These are phyloP conservation scores for Drymodes brunneopygia DNA, from an alignment of 2,113 vertebrate species.

Conservation along the genomic window DNA sequence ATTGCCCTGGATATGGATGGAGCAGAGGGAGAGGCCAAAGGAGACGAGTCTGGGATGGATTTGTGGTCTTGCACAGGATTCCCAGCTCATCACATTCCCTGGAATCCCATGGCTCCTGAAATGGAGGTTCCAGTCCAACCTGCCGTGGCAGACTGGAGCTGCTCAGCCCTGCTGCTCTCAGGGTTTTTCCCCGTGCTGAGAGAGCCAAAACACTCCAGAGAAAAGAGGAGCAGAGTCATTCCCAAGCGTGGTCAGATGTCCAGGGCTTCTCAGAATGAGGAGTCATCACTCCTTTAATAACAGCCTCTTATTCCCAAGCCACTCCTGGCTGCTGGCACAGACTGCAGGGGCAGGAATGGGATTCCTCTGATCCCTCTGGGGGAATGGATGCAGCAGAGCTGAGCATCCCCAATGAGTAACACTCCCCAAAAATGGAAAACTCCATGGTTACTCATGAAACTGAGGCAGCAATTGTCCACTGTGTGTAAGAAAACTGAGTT, in stretches of 20 bases:
- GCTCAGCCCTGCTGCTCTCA: neutral
- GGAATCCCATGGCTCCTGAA: neutral
- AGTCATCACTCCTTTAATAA: constrained; percentile 38
- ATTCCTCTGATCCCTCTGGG: neutral
- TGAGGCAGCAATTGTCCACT: neutral
- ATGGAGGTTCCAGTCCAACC: neutral
- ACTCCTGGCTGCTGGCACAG: constrained; percentile 31
- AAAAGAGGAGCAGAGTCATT: neutral
- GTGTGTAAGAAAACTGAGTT: neutral
- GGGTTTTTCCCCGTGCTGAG: neutral
- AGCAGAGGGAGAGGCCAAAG: neutral
- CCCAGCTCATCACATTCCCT: neutral
- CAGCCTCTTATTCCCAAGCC: constrained; percentile 1
- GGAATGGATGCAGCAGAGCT: neutral
- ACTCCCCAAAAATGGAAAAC: neutral
- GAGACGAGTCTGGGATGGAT: neutral
- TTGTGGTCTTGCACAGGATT: neutral
- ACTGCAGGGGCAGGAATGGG: neutral
- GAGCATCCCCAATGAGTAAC: neutral
- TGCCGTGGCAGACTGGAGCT: neutral
- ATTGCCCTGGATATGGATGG: neutral
- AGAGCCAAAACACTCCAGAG: neutral
- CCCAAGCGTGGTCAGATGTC: neutral
- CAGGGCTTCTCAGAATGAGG: neutral
- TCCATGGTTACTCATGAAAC: neutral